These are phyloP conservation scores for Periophthalmodon schlosseri DNA, from an alignment of 2,113 vertebrate genomes.

Conservation along the genomic window DNA sequence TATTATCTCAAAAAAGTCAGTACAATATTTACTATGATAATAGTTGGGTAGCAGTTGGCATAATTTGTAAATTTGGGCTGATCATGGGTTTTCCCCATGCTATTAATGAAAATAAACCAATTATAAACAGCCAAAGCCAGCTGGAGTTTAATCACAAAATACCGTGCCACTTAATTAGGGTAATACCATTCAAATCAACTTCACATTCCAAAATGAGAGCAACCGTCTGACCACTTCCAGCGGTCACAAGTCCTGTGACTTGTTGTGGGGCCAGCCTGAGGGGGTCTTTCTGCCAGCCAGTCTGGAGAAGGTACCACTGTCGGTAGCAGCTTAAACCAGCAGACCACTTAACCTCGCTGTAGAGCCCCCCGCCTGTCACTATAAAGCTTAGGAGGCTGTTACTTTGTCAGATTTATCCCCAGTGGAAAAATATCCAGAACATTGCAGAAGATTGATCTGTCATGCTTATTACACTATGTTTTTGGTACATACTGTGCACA, in stretches of 20 bases:
- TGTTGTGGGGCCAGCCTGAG: neutral
- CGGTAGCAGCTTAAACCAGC: neutral
- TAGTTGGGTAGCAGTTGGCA: neutral
- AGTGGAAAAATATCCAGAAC: constrained; percentile 4
- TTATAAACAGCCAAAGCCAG: neutral
- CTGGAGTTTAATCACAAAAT: neutral
- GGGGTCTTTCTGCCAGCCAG: neutral
- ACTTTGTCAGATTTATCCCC: neutral
- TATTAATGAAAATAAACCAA: neutral
- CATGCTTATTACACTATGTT: neutral
- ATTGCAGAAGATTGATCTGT: constrained; percentile 1
- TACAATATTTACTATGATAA: neutral
- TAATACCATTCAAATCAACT: neutral
- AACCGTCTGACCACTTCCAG: constrained; percentile 2
- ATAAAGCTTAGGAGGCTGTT: neutral
- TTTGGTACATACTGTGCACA: neutral
- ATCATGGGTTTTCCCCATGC: neutral
- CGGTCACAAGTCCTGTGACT: neutral
- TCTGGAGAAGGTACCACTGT: neutral
- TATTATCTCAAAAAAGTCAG: neutral
- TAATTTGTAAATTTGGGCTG: neutral
- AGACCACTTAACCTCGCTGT: constrained; percentile 1
- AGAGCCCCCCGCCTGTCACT: neutral
- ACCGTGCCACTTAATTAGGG: neutral
- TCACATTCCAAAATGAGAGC: constrained; percentile 1